Conservation (phyloP, 2,888 invertebrate species). For the Anthrax anthrax region DNA sequence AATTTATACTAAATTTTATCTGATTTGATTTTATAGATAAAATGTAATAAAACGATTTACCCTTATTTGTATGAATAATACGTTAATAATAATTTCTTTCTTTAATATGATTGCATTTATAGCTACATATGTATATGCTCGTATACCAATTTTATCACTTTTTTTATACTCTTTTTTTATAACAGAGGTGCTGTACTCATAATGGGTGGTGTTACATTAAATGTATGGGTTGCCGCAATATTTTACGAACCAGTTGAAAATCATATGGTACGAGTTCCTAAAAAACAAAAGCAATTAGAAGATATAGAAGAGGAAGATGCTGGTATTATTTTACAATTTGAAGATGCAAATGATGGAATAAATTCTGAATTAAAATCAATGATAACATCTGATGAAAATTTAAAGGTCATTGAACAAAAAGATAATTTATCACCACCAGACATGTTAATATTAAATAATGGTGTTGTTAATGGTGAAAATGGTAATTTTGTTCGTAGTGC, state of each 20-base stretch:
- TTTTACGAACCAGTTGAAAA: conserved; percentile 73
- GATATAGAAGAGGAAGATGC: conserved; percentile 31
- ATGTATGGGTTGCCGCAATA: conserved; percentile 71
- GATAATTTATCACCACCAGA: conserved; percentile 4
- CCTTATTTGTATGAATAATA: no score
- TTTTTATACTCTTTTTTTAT: conserved; percentile 18
- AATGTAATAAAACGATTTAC: no score
- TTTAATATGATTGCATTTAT: no score
- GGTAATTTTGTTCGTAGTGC: conserved; percentile 48
- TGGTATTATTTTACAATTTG: conserved; percentile 32
- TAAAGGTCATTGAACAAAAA: neutral
- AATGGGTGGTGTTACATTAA: conserved; percentile 66
- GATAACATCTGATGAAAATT: conserved; percentile 22
- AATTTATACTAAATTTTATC: no score
- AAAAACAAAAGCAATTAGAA: conserved; percentile 22
- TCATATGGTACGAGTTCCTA: conserved; percentile 55
- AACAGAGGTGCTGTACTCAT: conserved; percentile 65
- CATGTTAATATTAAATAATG: conserved; percentile 18
- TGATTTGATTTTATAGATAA: no score
- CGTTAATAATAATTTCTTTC: no score
- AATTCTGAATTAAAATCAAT: conserved; percentile 27
- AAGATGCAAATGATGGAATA: conserved; percentile 15
- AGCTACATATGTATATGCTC: neutral
- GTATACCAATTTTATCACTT: neutral
- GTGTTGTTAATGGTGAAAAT: conserved; percentile 22